Evolutionary conservation across 2,797 vertebrate species (phyloP), one percentile per base, ranked within the genome.

Genomic region (Spheniscus humboldti): DNA sequence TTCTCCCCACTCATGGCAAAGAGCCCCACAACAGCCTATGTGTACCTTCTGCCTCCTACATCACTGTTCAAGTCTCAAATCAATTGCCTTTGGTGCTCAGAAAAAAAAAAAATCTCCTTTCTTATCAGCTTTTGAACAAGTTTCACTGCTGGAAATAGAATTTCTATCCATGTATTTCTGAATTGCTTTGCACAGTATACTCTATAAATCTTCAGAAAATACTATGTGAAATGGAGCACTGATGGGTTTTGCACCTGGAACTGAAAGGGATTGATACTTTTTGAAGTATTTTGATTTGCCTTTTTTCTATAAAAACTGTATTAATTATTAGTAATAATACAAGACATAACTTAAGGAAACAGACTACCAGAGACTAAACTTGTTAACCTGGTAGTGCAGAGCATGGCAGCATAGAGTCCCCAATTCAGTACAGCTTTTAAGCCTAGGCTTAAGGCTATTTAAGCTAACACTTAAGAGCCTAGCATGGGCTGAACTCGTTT

Each of bases 51-150:
- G 80, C 74, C 80, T 88, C 86, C 59, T 57, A 62, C 2, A 0
- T 60, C 64, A 87, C 78, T 27, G 28, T 18, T 83, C 4, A 2
- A 89, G 48, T 27, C 86, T 31, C 72, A 90, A 87, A 89, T 0
- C 4, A 1, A 91, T 48, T 85, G 72, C 31, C 57, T 88, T 39
- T 25, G 33, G 52, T 62, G 41, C 35, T 50, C 41, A 6, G 41
- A 0, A 1, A 13, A 37, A 76, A 7, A 30, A 57, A 71, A 57
- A 31, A 28, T 2, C 35, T 71, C 64, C 7, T 62, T 85, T 79
- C 67, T 93, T 75, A 88, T 17, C 69, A 88, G 48, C 30, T 91
- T 94, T 57, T 80, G 47, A 90, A 72, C n/a, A 91, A 81, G 8
- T 55, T 72, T 80, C 19, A 11, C 12, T 35, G 73, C 41, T 73